phyloP scores from a whole-genome alignment of 2,113 vertebrate genomes.

The Poecile atricapillus region DNA sequence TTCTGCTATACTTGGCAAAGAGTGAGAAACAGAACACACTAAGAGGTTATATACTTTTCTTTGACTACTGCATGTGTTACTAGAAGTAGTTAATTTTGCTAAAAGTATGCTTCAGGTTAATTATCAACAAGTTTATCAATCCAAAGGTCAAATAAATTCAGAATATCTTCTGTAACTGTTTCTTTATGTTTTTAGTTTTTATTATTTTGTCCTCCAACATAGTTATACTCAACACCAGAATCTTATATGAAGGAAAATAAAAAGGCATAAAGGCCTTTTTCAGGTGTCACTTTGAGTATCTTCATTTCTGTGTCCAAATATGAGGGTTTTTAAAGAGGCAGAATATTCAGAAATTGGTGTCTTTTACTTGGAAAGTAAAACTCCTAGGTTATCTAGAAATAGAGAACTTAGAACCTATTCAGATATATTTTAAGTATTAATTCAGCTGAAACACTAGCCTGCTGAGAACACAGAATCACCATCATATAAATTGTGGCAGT shows the following conservation, averaged over 20 bases:
- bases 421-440: not conserved
- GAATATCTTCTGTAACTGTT: not conserved
- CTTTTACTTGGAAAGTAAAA: not conserved
- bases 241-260: not conserved
- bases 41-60: not conserved
- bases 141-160: not conserved
- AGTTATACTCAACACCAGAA: not conserved
- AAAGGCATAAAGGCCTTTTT: not conserved
- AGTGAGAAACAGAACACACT: not conserved
- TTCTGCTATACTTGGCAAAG: not conserved
- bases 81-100: not conserved
- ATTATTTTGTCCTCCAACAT: not conserved
- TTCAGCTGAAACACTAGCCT: not conserved
- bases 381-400: not conserved
- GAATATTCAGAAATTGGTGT: not conserved
- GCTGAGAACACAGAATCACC: not conserved
- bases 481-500: not conserved
- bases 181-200: not conserved
- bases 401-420: not conserved
- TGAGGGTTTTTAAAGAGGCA: not conserved
- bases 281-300: not conserved
- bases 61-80: not conserved
- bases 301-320: not conserved
- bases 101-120: not conserved
- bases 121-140: not conserved